Evolutionary conservation across 2,113 vertebrate species (phyloP).

Genomic region (Phrynocephalus versicolor): DNA sequence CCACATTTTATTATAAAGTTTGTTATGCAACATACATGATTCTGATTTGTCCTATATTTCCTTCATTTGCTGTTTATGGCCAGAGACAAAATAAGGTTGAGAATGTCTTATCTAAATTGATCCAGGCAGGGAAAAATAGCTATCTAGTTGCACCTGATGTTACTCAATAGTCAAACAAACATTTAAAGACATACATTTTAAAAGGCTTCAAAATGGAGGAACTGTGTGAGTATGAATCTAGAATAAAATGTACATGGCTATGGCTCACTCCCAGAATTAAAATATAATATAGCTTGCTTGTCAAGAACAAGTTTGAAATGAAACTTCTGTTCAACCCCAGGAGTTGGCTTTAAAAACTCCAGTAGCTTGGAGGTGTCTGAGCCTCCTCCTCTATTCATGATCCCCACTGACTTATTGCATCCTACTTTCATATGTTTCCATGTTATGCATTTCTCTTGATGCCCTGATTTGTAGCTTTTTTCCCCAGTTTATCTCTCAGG

Average conservation of each 20-base stretch:
- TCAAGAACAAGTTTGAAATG: not conserved
- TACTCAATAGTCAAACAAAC: not conserved
- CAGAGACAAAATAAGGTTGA: too few species aligned
- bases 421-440: conserved; percentile 39
- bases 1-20: too few species aligned
- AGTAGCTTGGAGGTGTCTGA: conserved; percentile 4
- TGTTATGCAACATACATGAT: too few species aligned
- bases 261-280: not conserved
- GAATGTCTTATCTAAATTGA: too few species aligned
- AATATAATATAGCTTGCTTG: not conserved
- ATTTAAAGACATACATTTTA: not conserved
- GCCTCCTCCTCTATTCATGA: conserved; percentile 10
- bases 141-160: too few species aligned
- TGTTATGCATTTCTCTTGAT: conserved; percentile 36
- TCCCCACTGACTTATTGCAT: conserved; percentile 20
- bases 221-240: not conserved
- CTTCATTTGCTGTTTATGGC: too few species aligned
- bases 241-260: not conserved
- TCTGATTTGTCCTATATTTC: too few species aligned
- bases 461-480: conserved; percentile 36
- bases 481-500: conserved; percentile 28
- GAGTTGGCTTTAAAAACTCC: not conserved
- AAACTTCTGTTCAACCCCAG: not conserved
- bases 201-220: not conserved
- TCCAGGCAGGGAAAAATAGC: too few species aligned